Conservation (phyloP, 2,888 invertebrate species). For the Lycia hirtaria region DNA sequence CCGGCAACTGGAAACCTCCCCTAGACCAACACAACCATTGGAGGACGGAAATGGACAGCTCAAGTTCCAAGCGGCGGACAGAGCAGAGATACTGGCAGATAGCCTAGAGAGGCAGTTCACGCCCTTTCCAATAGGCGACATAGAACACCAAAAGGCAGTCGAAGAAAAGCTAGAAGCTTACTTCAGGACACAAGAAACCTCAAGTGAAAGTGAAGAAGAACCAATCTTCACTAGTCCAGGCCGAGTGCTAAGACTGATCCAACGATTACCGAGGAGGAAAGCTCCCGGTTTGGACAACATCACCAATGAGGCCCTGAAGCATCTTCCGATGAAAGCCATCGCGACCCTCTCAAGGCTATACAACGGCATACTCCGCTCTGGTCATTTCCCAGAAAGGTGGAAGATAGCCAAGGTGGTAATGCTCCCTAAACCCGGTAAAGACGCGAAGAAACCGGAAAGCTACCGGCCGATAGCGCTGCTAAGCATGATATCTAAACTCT, state of each 20-base stretch:
- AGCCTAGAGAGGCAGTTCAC: not conserved
- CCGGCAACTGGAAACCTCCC: not conserved
- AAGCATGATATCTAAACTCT: no score
- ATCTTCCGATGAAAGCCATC: not conserved
- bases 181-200: no score
- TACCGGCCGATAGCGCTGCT: no score
- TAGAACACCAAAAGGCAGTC: not conserved
- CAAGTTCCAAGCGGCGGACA: not conserved
- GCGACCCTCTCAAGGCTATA: not conserved
- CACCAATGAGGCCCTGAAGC: not conserved
- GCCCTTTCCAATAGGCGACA: not conserved
- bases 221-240: not conserved
- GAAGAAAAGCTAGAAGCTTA: not conserved
- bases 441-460: not conserved
- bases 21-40: not conserved
- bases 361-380: not conserved
- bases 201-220: not conserved
- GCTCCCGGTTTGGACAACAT: not conserved
- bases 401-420: not conserved
- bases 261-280: not conserved
- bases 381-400: not conserved
- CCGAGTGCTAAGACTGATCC: not conserved
- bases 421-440: no score
- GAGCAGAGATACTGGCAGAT: not conserved
- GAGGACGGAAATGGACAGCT: not conserved